Conservation (phyloP, 2,888 invertebrate genomes). For the Furcula furcula region DNA sequence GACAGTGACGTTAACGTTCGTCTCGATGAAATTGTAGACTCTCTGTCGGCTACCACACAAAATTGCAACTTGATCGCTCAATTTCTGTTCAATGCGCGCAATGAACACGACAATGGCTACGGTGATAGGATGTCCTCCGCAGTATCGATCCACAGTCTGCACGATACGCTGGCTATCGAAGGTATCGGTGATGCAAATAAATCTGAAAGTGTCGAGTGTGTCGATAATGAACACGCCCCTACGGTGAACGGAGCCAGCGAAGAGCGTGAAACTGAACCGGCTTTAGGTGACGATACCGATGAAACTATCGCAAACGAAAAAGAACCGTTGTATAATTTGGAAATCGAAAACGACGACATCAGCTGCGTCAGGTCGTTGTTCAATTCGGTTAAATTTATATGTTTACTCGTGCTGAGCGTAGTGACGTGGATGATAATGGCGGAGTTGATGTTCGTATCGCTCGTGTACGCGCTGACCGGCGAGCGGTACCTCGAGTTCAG, state of each 20-base stretch:
- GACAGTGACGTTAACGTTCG: slow-evolving; percentile 26
- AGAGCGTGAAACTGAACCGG: neutral
- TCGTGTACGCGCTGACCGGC: slow-evolving; percentile 49
- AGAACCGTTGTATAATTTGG: slow-evolving; percentile 7
- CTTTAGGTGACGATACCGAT: slow-evolving; percentile 6
- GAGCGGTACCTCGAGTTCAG: slow-evolving; percentile 45
- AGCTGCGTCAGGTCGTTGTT: slow-evolving; percentile 29
- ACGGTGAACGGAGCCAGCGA: neutral
- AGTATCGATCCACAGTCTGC: slow-evolving; percentile 56
- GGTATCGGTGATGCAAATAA: slow-evolving; percentile 11
- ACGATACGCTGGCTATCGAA: slow-evolving; percentile 37
- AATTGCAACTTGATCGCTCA: slow-evolving; percentile 51
- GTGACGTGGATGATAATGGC: slow-evolving; percentile 36
- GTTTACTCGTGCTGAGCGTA: slow-evolving; percentile 46
- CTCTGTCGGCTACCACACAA: slow-evolving; percentile 44
- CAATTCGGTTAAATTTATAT: slow-evolving; percentile 38
- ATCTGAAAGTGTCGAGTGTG: slow-evolving; percentile 16
- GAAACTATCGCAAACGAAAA: slow-evolving; percentile 13
- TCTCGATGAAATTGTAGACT: slow-evolving; percentile 43
- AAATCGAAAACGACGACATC: slow-evolving; percentile 7
- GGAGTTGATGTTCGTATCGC: slow-evolving; percentile 43
- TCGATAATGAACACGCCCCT: slow-evolving; percentile 2
- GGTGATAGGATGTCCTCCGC: slow-evolving; percentile 33
- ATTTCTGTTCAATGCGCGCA: slow-evolving; percentile 37
- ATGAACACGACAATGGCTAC: slow-evolving; percentile 6